phyloP scores from a whole-genome alignment of 2,113 vertebrate species.

The Poeciliopsis turrubarensis region DNA sequence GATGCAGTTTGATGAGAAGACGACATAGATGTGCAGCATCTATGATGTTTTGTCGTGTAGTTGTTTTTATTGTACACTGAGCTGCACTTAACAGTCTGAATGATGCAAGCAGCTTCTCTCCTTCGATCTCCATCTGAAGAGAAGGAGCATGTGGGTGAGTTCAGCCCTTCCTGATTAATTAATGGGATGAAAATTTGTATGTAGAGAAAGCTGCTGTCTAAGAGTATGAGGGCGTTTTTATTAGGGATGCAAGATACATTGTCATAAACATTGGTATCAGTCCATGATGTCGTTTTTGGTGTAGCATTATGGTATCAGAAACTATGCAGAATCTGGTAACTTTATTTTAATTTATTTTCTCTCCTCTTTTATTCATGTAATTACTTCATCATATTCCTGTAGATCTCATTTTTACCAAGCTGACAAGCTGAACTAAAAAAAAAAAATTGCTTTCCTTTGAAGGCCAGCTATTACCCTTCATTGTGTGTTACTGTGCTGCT shows the following conservation, averaged over 20 bases:
- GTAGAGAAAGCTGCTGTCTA: not conserved
- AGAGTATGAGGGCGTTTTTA: not conserved
- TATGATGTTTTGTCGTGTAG: not conserved
- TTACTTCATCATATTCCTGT: slow-evolving; percentile 35
- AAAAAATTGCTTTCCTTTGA: slow-evolving; percentile 64
- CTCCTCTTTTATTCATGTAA: not conserved
- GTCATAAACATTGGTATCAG: no score
- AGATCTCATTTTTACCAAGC: slow-evolving; percentile 6
- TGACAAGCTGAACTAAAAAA: slow-evolving; percentile 53
- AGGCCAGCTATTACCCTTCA: slow-evolving; percentile 56
- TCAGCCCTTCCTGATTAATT: slow-evolving; percentile 7
- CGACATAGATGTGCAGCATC: not conserved
- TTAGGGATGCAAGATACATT: not conserved
- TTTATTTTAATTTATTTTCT: not conserved
- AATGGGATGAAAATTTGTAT: slow-evolving; percentile 13
- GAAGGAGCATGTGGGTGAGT: slow-evolving; percentile 1
- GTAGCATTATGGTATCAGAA: no score
- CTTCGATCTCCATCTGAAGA: not conserved
- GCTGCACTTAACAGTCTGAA: slow-evolving; percentile 18
- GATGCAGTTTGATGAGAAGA: slow-evolving; percentile 3
- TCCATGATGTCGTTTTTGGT: no score
- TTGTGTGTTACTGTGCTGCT: slow-evolving; percentile 55
- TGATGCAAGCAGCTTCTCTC: slow-evolving; percentile 11
- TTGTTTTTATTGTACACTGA: slow-evolving; percentile 18
- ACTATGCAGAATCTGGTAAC: no score